These are phyloP conservation scores for Acrocephalus arundinaceus DNA, from an alignment of 2,113 vertebrate genomes.

Conservation along the genomic window DNA sequence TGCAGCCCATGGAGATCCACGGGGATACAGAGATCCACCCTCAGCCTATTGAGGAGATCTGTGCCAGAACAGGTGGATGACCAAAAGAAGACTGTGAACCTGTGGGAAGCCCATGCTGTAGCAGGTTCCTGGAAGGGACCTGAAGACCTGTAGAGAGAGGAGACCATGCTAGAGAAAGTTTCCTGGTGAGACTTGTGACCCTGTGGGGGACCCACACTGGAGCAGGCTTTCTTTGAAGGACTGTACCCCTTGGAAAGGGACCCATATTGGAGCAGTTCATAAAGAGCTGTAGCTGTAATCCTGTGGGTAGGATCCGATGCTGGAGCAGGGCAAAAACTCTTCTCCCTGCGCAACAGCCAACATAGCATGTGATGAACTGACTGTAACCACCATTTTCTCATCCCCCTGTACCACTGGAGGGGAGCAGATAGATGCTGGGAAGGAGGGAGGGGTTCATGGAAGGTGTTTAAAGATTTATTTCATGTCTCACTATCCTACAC, in stretches of 20 bases:
- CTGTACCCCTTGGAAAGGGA: background rate
- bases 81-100: background rate
- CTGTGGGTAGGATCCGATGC: background rate
- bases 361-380: background rate
- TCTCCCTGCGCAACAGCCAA: background rate
- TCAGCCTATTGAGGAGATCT: background rate
- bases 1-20: background rate
- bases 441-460: background rate
- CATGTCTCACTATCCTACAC: background rate
- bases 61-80: background rate
- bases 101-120: background rate
- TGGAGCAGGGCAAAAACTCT: background rate
- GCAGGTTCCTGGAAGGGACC: background rate
- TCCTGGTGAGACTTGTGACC: background rate
- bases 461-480: background rate
- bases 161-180: background rate
- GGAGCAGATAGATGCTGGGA: background rate
- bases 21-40: background rate
- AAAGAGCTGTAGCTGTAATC: background rate
- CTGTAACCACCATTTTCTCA: background rate
- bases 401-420: accelerated
- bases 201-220: no score
- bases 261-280: background rate
- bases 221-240: background rate
- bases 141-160: background rate